Evolutionary conservation across 2,888 invertebrate species (phyloP), one percentile per base, ranked within the genome.

Genomic region (Calameuta pallipes): DNA sequence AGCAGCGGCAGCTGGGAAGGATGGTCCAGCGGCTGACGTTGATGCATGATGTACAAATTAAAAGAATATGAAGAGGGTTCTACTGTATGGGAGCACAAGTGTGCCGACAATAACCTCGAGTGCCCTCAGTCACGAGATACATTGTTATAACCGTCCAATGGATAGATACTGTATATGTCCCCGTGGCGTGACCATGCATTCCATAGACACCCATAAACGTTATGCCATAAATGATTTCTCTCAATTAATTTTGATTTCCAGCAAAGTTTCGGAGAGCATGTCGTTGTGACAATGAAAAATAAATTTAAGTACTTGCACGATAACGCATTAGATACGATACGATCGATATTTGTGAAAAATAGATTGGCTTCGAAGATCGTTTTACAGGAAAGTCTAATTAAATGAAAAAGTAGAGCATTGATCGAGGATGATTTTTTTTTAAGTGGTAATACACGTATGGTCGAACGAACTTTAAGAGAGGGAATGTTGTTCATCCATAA

Each of bases 31-130:
- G 80, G 77, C 80, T 83, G 85, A 85, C 85, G 69, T 84, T 85
- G 85, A 85, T 85, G 85, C 85, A 85, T 84, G 81, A 81, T 79
- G 82, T 81, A 85, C 74, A 83, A 84, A 85, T 85, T 84, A 84
- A 85, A 85, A 80, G 82, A 82, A 71, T 71, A 71, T 31, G 71
- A 71, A 71, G 71, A 71, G 71, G 71, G 71, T 33, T 74, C 35
- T 74, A 74, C 74, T 35, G 74, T 74, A 36, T 35, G 36, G 35
- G 37, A 82, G 74, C 41, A 80, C 78, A 41, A 69, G 75, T 69
- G 69, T 75, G 75, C 56, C 41, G 70, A 73, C 75, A 69, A 69
- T 75, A 30, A n/a, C 73, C 70, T 79, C 75, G 75, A 77, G 77
- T 77, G 77, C 74, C 77, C 78, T 31, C 75, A 33, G 31, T 75